These are phyloP conservation scores for Pegea sp. DNA, from an alignment of 23 tunicate species.

Conservation along the genomic window DNA sequence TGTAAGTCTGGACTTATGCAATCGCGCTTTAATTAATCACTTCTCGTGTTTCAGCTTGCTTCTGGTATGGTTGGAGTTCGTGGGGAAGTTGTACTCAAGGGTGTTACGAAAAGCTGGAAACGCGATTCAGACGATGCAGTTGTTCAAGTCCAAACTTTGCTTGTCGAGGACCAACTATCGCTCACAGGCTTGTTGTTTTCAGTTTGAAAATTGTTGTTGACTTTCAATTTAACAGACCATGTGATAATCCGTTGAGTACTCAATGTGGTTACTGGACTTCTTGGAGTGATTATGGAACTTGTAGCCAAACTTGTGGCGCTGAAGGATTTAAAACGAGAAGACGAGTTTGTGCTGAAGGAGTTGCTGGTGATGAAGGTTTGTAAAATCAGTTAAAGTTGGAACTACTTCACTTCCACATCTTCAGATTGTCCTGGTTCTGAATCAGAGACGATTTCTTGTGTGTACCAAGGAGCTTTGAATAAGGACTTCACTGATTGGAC, in stretches of 20 bases:
- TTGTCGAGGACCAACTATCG: slow-evolving; percentile 54
- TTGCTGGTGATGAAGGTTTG: slow-evolving; percentile 34
- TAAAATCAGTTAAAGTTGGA: neutral
- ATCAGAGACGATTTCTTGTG: slow-evolving; percentile 21
- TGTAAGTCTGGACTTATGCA: too few relatives aligned
- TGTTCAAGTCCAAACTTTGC: slow-evolving; percentile 53
- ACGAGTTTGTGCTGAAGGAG: slow-evolving; percentile 40
- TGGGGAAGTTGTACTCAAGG: slow-evolving; percentile 73
- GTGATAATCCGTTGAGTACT: slow-evolving; percentile 59
- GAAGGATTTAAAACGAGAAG: slow-evolving; percentile 31
- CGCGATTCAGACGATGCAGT: slow-evolving; percentile 69
- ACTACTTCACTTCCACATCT: neutral
- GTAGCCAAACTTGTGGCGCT: slow-evolving; percentile 74
- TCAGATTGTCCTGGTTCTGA: slow-evolving; percentile 25
- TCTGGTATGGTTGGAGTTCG: slow-evolving; percentile 82
- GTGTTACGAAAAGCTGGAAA: slow-evolving; percentile 45
- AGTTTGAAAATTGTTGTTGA: neutral
- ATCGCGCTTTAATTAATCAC: too few relatives aligned
- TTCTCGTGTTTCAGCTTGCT: slow-evolving; percentile 11
- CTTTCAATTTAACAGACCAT: slow-evolving; percentile 11
- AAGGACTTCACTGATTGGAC: slow-evolving; percentile 47
- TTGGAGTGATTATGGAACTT: slow-evolving; percentile 52
- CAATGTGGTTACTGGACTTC: slow-evolving; percentile 89
- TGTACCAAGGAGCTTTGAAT: slow-evolving; percentile 6
- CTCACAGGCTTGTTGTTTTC: slow-evolving; percentile 10